Evolutionary conservation across 1,140 invertebrate species (phyloP), one percentile per base, ranked within the genome.

Genomic region (Palaemon carinicauda): DNA sequence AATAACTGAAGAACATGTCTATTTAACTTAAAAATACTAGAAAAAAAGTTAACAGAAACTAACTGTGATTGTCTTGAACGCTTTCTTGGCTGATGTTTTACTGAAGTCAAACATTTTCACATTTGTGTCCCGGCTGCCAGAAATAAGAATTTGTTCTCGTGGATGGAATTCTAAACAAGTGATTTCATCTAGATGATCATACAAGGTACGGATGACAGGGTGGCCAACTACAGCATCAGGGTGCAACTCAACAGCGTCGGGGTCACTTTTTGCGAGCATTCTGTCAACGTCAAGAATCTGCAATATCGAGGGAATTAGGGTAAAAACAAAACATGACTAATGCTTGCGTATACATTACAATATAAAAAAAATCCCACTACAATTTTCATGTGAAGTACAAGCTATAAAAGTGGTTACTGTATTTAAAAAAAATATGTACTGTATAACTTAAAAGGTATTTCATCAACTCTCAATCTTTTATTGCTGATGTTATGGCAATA

Each of bases 91-190:
- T 3, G 98, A 98, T 0, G 98, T 96, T 92, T 99, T 99, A 27
- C 97, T 98, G 90, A 97, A 99, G 91, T 99, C 98, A 92, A 99
- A 99, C 24, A 99, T 93, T 91, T 99, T 98, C 31, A 99, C 95
- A 7, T 96, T 97, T 90, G 95, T 96, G 91, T 99, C 98, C 79
- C 95, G 94, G 56, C 97, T 98, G 0, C 98, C 98, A 10, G 98
- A 99, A 0, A 96, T 96, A 27, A 99, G 93, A 90, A 99, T 96
- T 87, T 97, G 96, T 90, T 97, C 96, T 69, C 94, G 91, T 0
- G 98, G 98, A 92, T 99, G 98, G 92, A 99, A 99, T 90, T 98
- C 97, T 24, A 99, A 91, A 90, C 96, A 97, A 0, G 97, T 98
- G 0, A 99, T 98, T 93, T 99, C 98, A 92, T 98, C 98, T 71